Evolutionary conservation across 2,797 vertebrate genomes (phyloP), one percentile per base, ranked within the genome.

Genomic region (Ispidina lecontei): DNA sequence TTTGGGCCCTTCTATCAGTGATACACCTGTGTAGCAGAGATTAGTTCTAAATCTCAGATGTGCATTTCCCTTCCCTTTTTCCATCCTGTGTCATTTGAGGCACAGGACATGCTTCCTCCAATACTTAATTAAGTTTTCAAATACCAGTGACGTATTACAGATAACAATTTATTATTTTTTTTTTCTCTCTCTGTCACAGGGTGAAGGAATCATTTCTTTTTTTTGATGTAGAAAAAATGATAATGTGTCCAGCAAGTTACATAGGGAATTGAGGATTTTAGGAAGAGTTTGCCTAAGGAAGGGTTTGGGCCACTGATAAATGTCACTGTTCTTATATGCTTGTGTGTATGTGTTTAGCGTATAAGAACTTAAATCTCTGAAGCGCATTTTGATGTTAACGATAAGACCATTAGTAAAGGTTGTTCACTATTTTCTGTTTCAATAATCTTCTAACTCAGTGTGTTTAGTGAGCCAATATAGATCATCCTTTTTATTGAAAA

Each of bases 121-220:
- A 15, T 6, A 6, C 19, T 52, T 73, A 70, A 64, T 33, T 9
- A 37, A 59, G 6, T 44, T 75, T 64, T n/a, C n/a, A 39, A 71
- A 64, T 26, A 65, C 13, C 14, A 60, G 2, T 15, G 37, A 52
- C 8, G 14, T 43, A n/a, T 70, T 63, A 35, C 63, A 72, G 22
- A 16, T 47, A 37, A 62, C 4, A 59, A 56, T 49, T 44, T 6
- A 51, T 7, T 35, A 44, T 0, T 43, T 26, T 58, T 39, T 0
- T 44, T 23, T 55, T 31, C 60, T 67, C 46, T 0, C 35, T 44
- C 14, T 74, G n/a, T 55, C 49, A 47, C 6, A 49, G 37, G 1
- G 8, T 55, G 16, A 6, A 73, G 35, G 39, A 80, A 18, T 62
- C 6, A 23, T 18, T 7, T 43, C 7, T 39, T 60, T 47, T 55